Conservation (phyloP, 2,797 vertebrate species). For the Lerista edwardsae region DNA sequence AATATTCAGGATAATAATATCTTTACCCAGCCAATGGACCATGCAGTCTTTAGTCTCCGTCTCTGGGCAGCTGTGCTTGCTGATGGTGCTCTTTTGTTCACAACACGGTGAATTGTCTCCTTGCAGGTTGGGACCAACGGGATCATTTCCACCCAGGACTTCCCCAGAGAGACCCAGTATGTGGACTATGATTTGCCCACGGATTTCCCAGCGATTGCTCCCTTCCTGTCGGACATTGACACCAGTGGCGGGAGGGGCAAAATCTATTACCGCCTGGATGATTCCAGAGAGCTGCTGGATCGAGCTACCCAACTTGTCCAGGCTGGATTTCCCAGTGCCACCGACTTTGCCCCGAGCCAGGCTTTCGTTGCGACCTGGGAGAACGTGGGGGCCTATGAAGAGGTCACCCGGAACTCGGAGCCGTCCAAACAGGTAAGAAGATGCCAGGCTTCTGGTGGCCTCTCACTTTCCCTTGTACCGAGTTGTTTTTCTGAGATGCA, state of each 20-base stretch:
- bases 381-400: slow-evolving; percentile 88
- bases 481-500: not conserved
- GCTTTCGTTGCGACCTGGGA: slow-evolving; percentile 92
- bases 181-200: slow-evolving; percentile 94
- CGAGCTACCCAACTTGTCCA: slow-evolving; percentile 81
- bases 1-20: too few relatives aligned
- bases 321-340: slow-evolving; percentile 81
- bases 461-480: too few relatives aligned
- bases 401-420: slow-evolving; percentile 65
- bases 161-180: slow-evolving; percentile 96
- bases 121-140: slow-evolving; percentile 96
- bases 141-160: slow-evolving; percentile 92
- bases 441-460: not conserved
- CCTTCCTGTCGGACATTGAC: slow-evolving; percentile 94
- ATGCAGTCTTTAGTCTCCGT: not conserved
- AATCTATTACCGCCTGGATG: slow-evolving; percentile 89
- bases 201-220: slow-evolving; percentile 92
- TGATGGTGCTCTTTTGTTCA: not conserved
- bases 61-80: not conserved
- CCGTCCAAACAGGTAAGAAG: slow-evolving; percentile 83
- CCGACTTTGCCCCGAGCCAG: slow-evolving; percentile 81
- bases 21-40: not conserved
- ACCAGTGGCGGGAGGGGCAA: slow-evolving; percentile 86
- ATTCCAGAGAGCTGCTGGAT: slow-evolving; percentile 78
- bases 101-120: not conserved